Evolutionary conservation across 2,797 vertebrate species (phyloP).

Genomic region (Anguilla obscura): DNA sequence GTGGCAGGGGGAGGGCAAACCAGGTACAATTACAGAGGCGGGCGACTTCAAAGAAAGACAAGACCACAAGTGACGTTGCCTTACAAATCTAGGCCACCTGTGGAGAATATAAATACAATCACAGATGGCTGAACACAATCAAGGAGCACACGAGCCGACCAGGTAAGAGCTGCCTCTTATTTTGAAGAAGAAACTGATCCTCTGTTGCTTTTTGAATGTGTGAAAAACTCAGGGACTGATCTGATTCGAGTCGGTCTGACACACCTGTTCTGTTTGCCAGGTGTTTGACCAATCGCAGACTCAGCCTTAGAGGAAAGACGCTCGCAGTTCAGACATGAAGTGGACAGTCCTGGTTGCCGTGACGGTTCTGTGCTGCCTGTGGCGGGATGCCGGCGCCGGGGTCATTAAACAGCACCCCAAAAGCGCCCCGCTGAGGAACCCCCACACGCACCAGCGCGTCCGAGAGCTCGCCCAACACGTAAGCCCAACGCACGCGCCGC

Average conservation of each 20-base stretch:
- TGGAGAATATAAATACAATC: slow-evolving; percentile 51
- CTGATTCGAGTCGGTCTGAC: not conserved
- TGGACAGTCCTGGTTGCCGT: slow-evolving; percentile 27
- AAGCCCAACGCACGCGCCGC: slow-evolving; percentile 29
- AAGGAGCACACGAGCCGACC: slow-evolving; percentile 18
- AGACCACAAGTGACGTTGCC: slow-evolving; percentile 47
- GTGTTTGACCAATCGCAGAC: not conserved
- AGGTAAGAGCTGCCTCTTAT: slow-evolving; percentile 16
- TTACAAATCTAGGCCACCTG: slow-evolving; percentile 47
- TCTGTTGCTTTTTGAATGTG: no score
- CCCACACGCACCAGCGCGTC: slow-evolving; percentile 49
- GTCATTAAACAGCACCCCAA: not conserved
- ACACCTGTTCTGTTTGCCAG: not conserved
- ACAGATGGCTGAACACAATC: slow-evolving; percentile 31
- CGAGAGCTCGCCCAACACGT: slow-evolving; percentile 47
- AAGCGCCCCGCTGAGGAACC: slow-evolving; percentile 49
- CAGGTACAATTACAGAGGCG: slow-evolving; percentile 8
- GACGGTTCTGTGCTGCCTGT: slow-evolving; percentile 26
- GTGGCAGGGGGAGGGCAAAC: slow-evolving; percentile 33
- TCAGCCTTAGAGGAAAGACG: not conserved
- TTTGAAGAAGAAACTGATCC: not conserved
- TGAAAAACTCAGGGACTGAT: not conserved
- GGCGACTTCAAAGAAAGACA: slow-evolving; percentile 32
- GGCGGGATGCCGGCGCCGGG: slow-evolving; percentile 13
- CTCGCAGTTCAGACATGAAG: slow-evolving; percentile 42